Evolutionary conservation across 2,888 invertebrate species (phyloP).

Genomic region (Callosobruchus maculatus): DNA sequence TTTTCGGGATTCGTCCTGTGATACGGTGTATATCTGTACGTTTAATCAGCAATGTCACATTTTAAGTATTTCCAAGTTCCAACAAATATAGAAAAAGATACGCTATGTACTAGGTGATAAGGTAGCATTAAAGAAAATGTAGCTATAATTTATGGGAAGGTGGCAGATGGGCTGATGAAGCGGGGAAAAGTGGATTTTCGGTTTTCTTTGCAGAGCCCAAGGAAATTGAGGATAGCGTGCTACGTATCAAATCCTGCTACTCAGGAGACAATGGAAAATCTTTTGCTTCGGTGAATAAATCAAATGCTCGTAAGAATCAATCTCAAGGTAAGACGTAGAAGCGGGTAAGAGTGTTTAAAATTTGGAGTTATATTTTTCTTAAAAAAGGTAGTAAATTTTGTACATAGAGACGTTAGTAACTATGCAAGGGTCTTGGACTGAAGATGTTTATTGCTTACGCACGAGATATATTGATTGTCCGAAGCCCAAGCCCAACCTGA

Average conservation of each 20-base stretch:
- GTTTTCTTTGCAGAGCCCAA: not conserved
- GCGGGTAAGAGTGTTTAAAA: no score
- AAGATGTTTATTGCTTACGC: no score
- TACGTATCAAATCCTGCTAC: not conserved
- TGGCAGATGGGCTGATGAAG: slow-evolving; percentile 21
- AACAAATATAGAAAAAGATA: slow-evolving; percentile 5
- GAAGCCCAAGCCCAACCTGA: no score
- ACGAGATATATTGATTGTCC: no score
- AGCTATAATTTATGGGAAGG: slow-evolving; percentile 16
- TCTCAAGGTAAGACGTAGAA: no score
- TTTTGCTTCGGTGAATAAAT: not conserved
- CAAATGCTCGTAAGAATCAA: no score
- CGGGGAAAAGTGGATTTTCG: slow-evolving; percentile 10
- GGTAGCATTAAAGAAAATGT: slow-evolving; percentile 5
- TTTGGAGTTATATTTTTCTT: no score
- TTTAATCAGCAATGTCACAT: slow-evolving; percentile 15
- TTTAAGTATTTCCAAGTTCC: slow-evolving; percentile 26
- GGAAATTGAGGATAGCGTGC: not conserved
- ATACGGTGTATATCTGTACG: no score
- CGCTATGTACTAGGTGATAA: not conserved
- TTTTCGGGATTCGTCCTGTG: no score
- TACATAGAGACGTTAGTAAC: no score
- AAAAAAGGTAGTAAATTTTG: no score
- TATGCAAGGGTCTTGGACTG: no score
- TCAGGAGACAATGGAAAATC: not conserved